Percentiles rank a stretch among this genome's conserved stretches.
Conservation (phyloP, 2,797 vertebrate species). For the Enteromius afrohamiltoni region DNA sequence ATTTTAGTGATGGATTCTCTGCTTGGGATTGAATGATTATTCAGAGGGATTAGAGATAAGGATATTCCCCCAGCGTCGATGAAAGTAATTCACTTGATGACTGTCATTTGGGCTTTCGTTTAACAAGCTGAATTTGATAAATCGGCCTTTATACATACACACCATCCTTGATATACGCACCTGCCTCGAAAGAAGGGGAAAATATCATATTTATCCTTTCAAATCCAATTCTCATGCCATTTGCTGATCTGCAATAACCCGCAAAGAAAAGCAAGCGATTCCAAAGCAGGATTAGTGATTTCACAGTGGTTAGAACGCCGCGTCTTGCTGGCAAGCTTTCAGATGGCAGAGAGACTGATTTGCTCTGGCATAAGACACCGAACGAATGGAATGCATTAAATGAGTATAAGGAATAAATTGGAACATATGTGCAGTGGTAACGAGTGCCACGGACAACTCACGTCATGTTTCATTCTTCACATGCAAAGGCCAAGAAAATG, state of each 20-base stretch:
- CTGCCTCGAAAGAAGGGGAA: conserved; percentile 29
- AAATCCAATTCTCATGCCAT: conserved; percentile 58
- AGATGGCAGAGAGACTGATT: conserved; percentile 42
- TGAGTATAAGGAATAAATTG: neutral
- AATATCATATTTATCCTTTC: conserved; percentile 38
- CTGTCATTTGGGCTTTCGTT: conserved; percentile 43
- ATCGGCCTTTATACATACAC: conserved; percentile 18
- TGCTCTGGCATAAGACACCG: conserved; percentile 30
- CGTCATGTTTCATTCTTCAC: neutral
- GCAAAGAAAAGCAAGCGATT: conserved; percentile 53
- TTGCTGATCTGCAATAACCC: conserved; percentile 62
- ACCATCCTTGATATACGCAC: conserved; percentile 10
- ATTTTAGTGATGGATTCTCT: neutral
- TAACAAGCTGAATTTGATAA: conserved; percentile 32
- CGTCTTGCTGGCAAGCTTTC: conserved; percentile 40
- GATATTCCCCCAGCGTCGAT: conserved; percentile 14
- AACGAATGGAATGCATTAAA: conserved; percentile 23
- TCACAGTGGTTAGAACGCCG: conserved; percentile 53
- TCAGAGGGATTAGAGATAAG: neutral
- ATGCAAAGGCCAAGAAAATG: neutral
- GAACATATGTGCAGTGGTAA: conserved; percentile 2
- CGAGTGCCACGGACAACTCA: neutral
- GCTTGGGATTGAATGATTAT: neutral
- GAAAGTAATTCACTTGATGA: conserved; percentile 43
- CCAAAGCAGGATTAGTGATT: conserved; percentile 58